These are phyloP conservation scores for Xanthia icteritia DNA, from an alignment of 2,888 invertebrate species.

Conservation along the genomic window DNA sequence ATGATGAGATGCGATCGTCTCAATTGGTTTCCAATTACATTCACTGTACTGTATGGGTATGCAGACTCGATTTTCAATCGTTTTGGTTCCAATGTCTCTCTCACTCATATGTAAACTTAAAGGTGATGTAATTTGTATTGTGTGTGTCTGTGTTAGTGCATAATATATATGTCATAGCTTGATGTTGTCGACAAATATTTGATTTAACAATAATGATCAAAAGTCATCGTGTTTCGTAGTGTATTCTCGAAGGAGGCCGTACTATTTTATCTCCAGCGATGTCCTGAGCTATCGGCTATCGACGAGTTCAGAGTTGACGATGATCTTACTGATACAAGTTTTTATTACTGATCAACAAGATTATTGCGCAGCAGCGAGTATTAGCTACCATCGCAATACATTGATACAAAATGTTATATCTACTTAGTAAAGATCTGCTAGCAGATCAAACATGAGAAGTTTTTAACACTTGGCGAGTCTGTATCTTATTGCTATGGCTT, in stretches of 20 bases:
- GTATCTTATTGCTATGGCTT: neutral
- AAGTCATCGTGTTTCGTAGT: neutral
- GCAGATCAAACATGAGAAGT: neutral
- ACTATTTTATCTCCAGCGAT: constrained; percentile 5
- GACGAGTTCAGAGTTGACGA: constrained; percentile 39
- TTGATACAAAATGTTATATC: neutral
- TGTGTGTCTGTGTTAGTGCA: no score
- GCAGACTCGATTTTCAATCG: neutral
- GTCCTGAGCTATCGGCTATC: constrained; percentile 8
- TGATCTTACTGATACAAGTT: constrained; percentile 13
- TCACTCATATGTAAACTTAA: neutral
- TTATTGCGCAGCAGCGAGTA: constrained; percentile 39
- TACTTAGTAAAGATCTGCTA: neutral
- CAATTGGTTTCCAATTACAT: neutral
- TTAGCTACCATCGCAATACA: neutral
- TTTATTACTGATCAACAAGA: constrained; percentile 10
- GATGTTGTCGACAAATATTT: constrained; percentile 16
- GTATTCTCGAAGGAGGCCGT: neutral
- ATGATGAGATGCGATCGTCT: neutral
- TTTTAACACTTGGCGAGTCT: neutral
- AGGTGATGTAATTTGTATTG: neutral
- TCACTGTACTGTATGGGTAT: neutral
- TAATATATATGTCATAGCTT: neutral
- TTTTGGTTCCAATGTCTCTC: neutral
- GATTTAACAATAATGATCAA: neutral